These are phyloP conservation scores for Hylia prasina DNA, from an alignment of 2,113 vertebrate genomes.

Conservation along the genomic window DNA sequence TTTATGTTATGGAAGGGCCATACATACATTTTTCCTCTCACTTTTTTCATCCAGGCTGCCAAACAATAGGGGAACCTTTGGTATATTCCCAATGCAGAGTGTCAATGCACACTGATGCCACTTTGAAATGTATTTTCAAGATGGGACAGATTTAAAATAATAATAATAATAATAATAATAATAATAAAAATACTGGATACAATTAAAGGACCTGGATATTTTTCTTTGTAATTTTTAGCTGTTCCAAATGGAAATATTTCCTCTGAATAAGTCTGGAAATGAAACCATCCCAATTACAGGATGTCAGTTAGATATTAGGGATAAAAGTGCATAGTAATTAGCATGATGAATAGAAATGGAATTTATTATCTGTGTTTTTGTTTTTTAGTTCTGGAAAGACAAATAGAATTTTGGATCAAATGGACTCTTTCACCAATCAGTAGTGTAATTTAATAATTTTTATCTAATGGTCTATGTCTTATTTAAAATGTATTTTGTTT, in stretches of 20 bases:
- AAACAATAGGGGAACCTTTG: neutral
- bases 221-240: neutral
- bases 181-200: neutral
- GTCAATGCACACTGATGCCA: neutral
- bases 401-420: neutral
- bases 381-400: neutral
- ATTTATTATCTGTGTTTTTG: neutral
- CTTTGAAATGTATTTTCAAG: neutral
- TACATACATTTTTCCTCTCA: neutral
- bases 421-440: neutral
- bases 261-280: neutral
- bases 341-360: neutral
- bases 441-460: neutral
- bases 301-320: neutral
- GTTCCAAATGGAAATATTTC: neutral
- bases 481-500: neutral
- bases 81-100: neutral
- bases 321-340: neutral
- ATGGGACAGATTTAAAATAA: neutral
- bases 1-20: neutral
- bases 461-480: neutral
- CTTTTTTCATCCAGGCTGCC: neutral
- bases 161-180: too few relatives aligned
- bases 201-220: neutral
- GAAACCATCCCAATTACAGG: neutral